These are phyloP conservation scores for Carabus problematicus DNA, from an alignment of 2,888 invertebrate species.

Conservation along the genomic window DNA sequence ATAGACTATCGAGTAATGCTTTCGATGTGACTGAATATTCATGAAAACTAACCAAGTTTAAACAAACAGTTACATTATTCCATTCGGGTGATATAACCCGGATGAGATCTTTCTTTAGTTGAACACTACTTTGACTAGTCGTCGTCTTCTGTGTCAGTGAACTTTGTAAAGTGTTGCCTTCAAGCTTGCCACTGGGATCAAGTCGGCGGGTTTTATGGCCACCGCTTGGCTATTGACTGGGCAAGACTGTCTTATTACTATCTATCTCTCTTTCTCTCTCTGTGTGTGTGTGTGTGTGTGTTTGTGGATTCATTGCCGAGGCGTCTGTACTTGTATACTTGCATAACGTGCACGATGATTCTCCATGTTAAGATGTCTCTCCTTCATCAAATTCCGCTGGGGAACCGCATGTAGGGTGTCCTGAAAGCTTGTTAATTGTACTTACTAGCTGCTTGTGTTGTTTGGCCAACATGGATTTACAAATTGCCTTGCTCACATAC, in stretches of 20 bases:
- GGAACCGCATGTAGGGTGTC: slow-evolving; percentile 3
- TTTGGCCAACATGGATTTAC: slow-evolving; percentile 37
- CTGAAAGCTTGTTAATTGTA: slow-evolving; percentile 40
- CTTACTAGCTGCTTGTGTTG: slow-evolving; percentile 29
- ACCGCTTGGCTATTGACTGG: not conserved
- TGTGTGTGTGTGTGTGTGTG: not conserved
- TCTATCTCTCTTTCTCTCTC: not conserved
- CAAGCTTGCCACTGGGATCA: too few relatives aligned
- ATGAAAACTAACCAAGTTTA: too few relatives aligned
- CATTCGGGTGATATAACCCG: too few relatives aligned
- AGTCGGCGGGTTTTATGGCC: too few relatives aligned
- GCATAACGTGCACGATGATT: not conserved
- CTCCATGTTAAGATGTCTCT: slow-evolving; percentile 6
- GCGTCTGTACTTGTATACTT: not conserved
- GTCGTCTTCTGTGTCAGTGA: too few relatives aligned
- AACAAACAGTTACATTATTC: too few relatives aligned
- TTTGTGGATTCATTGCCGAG: not conserved
- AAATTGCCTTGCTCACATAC: slow-evolving; percentile 35
- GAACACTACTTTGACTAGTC: too few relatives aligned
- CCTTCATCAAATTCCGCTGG: not conserved
- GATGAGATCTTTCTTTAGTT: too few relatives aligned
- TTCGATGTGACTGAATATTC: too few relatives aligned
- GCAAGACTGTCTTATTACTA: not conserved
- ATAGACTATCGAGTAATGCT: too few relatives aligned
- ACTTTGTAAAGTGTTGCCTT: too few relatives aligned